Evolutionary conservation across 1,140 invertebrate genomes (phyloP).

Genomic region (Heterodera schachtii): DNA sequence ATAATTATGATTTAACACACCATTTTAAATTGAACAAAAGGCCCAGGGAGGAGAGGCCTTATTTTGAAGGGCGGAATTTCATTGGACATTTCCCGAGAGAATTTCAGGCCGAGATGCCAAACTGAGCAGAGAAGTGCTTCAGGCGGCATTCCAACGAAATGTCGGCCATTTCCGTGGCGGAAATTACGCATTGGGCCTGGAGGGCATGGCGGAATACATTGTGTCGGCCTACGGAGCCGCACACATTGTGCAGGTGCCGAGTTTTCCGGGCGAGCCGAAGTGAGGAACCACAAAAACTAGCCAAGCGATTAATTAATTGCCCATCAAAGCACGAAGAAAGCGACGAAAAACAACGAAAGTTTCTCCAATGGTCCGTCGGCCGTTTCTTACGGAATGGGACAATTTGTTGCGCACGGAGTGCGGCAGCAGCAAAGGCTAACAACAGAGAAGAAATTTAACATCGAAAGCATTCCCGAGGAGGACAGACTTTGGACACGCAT

Average conservation of each 20-base stretch:
- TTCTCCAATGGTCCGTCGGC: constrained; percentile 2
- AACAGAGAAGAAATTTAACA: constrained; percentile 36
- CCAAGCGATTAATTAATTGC: neutral
- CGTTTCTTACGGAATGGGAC: constrained; percentile 38
- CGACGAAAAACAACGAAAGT: neutral
- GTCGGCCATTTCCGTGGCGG: constrained; percentile 60
- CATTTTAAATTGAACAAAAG: too few relatives aligned
- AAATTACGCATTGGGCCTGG: constrained; percentile 60
- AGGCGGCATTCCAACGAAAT: constrained; percentile 62
- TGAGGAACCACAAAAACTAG: neutral
- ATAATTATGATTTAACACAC: neutral
- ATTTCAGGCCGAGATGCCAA: constrained; percentile 52
- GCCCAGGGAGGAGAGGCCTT: too few relatives aligned
- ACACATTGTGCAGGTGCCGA: constrained; percentile 64
- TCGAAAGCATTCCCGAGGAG: constrained; percentile 49
- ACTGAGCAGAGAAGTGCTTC: constrained; percentile 59
- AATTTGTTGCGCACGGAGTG: constrained; percentile 52
- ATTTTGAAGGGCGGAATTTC: too few relatives aligned
- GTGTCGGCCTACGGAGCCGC: constrained; percentile 61
- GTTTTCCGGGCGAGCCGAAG: neutral
- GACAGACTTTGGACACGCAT: constrained; percentile 58
- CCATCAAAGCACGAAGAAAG: neutral
- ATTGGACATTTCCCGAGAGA: neutral
- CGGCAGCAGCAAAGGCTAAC: constrained; percentile 49
- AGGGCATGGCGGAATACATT: constrained; percentile 60